Base-by-base conservation (phyloP, 2,888 invertebrate genomes). In the Andricus quercusramuli region DNA sequence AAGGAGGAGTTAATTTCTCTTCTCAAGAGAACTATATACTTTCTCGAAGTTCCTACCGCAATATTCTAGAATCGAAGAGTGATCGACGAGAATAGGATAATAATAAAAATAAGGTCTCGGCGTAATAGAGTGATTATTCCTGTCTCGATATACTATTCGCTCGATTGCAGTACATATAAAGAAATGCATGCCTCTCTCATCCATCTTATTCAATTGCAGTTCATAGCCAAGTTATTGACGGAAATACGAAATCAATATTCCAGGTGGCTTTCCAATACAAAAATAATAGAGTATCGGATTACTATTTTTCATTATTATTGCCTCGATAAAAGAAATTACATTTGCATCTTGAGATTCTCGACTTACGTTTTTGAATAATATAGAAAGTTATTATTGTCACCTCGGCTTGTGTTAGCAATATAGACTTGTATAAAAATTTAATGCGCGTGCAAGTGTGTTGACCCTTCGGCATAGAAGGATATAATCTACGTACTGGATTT, bases 41-140 rank as follows among this genome's bases (percentile, higher is more conserved):
- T 37, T 67, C n/a, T 37, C 67, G 41, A 13, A 41, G n/a, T 25
- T 29, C 22, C 17, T 29, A 25, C 22, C 2, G 13, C 4, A 68
- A 22, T 37, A 37, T 68, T 68, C 15, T 25, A 22, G 15, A 68
- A 47, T 68, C 25, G 68, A 25, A 47, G 20, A 41, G n/a, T 67
- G 67, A 32, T 68, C 37, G 70, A 62, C n/a, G 20, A 20, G 13
- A 44, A 68, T 47, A 56, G 29, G 51, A 51, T 13, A 15, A 32
- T 29, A 56, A 74, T 32, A 74, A 74, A 74, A 74, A 74, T 74
- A 11, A 9, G 32, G n/a, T 74, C 37, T 56, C 13, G 32, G n/a
- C 11, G 32, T 56, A 74, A 74, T 74, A 32, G 56, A 74, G 51
- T 74, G 74, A 56, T 74, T 74, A 74, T 51, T 74, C 74, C 29